Evolutionary conservation across 2,113 vertebrate genomes (phyloP).

Genomic region (Oryzias javanicus): DNA sequence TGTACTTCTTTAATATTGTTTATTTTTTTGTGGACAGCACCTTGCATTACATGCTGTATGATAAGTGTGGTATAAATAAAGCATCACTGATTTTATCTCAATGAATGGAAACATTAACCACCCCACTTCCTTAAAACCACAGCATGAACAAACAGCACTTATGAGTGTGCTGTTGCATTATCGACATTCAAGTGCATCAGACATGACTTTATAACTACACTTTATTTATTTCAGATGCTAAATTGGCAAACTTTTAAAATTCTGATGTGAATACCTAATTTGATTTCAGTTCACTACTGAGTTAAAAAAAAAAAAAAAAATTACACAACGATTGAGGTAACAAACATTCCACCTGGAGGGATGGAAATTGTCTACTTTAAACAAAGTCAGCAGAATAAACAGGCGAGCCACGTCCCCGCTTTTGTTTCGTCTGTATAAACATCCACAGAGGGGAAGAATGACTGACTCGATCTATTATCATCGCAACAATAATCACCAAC

Average conservation of each 20-base stretch:
- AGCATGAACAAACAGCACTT: slow-evolving; percentile 16
- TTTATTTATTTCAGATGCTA: not conserved
- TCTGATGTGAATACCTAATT: not conserved
- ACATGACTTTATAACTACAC: too few species aligned
- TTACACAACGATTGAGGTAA: slow-evolving; percentile 5
- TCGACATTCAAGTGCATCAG: not conserved
- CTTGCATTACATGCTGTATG: too few species aligned
- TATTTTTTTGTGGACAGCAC: too few species aligned
- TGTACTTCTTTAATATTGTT: too few species aligned
- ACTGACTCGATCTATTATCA: slow-evolving; percentile 48
- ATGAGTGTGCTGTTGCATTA: slow-evolving; percentile 3
- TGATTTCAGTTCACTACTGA: not conserved
- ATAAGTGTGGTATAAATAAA: too few species aligned
- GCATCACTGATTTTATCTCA: not conserved
- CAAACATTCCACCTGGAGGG: slow-evolving; percentile 19
- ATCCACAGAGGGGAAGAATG: slow-evolving; percentile 22
- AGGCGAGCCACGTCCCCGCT: slow-evolving; percentile 24
- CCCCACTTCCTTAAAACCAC: slow-evolving; percentile 7
- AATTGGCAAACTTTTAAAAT: slow-evolving; percentile 2
- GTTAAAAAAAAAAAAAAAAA: slow-evolving; percentile 13
- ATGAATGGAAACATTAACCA: slow-evolving; percentile 8
- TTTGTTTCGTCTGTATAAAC: slow-evolving; percentile 50
- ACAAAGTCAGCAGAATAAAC: slow-evolving; percentile 32
- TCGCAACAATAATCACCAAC: slow-evolving; percentile 33
- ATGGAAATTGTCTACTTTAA: slow-evolving; percentile 14